Conservation (phyloP, 2,888 invertebrate genomes). For the Apeira syringaria region DNA sequence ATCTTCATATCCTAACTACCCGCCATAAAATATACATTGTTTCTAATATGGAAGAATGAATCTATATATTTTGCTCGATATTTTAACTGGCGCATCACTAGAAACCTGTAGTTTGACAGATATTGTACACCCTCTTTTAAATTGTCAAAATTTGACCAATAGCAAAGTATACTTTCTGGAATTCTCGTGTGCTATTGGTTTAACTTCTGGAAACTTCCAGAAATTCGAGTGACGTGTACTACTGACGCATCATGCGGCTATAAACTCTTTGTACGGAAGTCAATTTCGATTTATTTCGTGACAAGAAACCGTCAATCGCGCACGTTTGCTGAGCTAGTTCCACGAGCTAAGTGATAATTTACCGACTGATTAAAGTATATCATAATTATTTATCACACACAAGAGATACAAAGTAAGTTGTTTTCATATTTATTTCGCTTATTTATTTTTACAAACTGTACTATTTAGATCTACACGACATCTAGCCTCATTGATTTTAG, state of each 20-base stretch:
- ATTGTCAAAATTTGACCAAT: slow-evolving; percentile 55
- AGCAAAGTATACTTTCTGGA: slow-evolving; percentile 33
- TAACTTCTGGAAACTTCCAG: slow-evolving; percentile 67
- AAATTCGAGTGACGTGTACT: slow-evolving; percentile 70
- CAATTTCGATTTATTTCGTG: slow-evolving; percentile 67
- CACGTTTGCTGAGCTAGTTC: slow-evolving; percentile 74
- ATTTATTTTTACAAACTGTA: no score
- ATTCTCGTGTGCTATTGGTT: slow-evolving; percentile 54
- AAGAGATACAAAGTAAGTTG: slow-evolving; percentile 64
- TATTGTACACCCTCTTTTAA: slow-evolving; percentile 29
- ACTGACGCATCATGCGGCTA: slow-evolving; percentile 52
- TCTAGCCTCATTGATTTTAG: no score
- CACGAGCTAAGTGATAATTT: slow-evolving; percentile 56
- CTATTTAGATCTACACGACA: no score
- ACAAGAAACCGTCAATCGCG: slow-evolving; percentile 78
- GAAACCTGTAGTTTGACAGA: slow-evolving; percentile 4
- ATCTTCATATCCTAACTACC: no score
- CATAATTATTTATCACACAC: slow-evolving; percentile 47
- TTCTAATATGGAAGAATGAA: no score
- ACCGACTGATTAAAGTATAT: slow-evolving; percentile 56
- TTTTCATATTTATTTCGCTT: slow-evolving; percentile 7
- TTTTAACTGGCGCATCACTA: no score
- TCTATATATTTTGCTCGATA: no score
- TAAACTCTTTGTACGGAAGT: slow-evolving; percentile 44
- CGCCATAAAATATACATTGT: no score